phyloP scores from a whole-genome alignment of 1,140 invertebrate genomes.

The Lasioglossum baleicum region DNA sequence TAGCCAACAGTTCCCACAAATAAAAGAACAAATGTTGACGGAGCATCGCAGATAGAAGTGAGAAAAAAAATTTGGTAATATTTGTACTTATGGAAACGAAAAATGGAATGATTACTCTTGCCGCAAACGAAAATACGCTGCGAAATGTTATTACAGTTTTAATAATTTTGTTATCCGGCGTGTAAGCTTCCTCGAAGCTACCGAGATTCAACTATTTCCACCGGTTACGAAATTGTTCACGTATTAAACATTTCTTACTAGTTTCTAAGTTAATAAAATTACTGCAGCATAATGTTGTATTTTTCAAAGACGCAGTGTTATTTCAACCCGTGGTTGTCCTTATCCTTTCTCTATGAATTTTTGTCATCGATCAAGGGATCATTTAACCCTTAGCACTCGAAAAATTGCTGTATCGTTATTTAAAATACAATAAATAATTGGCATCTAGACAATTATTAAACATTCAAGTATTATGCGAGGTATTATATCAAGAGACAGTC shows the following conservation, averaged over 20 bases:
- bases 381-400: too few relatives aligned
- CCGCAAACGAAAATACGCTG: slow-evolving; percentile 13
- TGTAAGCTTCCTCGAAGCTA: slow-evolving; percentile 19
- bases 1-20: not conserved
- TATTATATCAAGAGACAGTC: too few relatives aligned
- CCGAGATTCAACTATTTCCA: slow-evolving; percentile 32
- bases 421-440: too few relatives aligned
- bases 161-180: slow-evolving; percentile 40
- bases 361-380: slow-evolving; percentile 1
- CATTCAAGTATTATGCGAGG: too few relatives aligned
- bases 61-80: slow-evolving; percentile 9
- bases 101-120: slow-evolving; percentile 11
- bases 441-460: too few relatives aligned
- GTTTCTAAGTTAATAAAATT: slow-evolving; percentile 65
- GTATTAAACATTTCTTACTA: slow-evolving; percentile 54
- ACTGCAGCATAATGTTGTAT: slow-evolving; percentile 54
- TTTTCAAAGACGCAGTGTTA: slow-evolving; percentile 47
- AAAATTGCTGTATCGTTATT: too few relatives aligned
- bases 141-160: slow-evolving; percentile 41
- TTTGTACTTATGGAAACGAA: slow-evolving; percentile 32
- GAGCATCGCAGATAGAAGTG: not conserved
- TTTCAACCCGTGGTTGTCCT: slow-evolving; percentile 20
- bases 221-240: slow-evolving; percentile 42
- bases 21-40: slow-evolving; percentile 6
- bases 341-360: slow-evolving; percentile 24